Base-by-base conservation (phyloP, 1,140 invertebrate genomes). In the Drosophila trapezifrons region DNA sequence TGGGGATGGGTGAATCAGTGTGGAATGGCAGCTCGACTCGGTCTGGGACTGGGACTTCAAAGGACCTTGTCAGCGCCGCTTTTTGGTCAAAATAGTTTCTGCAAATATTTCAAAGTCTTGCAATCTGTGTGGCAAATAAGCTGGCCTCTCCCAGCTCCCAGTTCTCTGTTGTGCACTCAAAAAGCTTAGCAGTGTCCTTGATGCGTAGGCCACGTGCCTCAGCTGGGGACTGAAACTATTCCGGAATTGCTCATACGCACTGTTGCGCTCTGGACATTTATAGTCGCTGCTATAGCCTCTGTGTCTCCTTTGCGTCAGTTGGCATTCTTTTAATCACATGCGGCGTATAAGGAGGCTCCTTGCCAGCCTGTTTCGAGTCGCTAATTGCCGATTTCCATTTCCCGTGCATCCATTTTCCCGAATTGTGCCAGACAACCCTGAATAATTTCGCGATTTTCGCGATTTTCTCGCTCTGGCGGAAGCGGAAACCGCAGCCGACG, bases 211-310 rank as follows among this genome's bases (percentile, higher is more conserved):
- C 38, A 60, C 56, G 56, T 62, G 57, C 22, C 25, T 18, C 3
- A 1, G 22, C 46, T 27, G 15, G 13, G 3, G 3, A 43, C 60
- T 7, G 4, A 43, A 71, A 71, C 67, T 71, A 70, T 70, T 70
- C 32, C 17, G 17, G 13, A 47, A 71, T 71, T 71, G 52, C 69
- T 70, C 66, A 71, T 71, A 71, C 65, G 69, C 67, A 70, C 67
- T 58, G 66, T 71, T 71, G 69, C 43, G 18, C 67, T 5, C 0
- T 15, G 40, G 37, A 18, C 49, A 45, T 55, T 54, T 45, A 40
- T 15, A 27, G 35, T 17, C 18, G 37, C 7, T 32, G 5, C 38
- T 42, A 4, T 22, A 18, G 3, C 17, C 17, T 1, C 27, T 25
- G 22, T 2, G 5, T 20, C 27, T 27, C 20, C 12, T 42, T 43